Evolutionary conservation across 2,888 invertebrate genomes (phyloP), one percentile per base, ranked within the genome.

Genomic region (Rhagonycha fulva): DNA sequence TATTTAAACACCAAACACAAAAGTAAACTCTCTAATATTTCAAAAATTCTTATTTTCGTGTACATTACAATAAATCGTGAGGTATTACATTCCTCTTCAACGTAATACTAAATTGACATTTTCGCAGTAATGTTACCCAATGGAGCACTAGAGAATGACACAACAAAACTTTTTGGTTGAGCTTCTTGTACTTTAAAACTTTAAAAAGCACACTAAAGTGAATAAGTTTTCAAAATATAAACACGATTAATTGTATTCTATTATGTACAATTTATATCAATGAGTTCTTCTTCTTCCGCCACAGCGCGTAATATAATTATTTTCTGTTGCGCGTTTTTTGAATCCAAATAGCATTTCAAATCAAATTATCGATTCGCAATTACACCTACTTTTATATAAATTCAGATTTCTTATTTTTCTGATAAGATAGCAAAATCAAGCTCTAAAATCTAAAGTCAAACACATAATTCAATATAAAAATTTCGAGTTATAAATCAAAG

Each of bases 31-130:
- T 7, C 0, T 14, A 26, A 69, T 23, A 47, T 69, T 69, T 69
- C 47, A 69, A 30, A 30, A 32, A 47, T 47, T 23, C 23, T 30
- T 47, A 23, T 60, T 47, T 69, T 69, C 47, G 14, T 47, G 19
- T 30, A 24, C 69, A 69, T 69, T 69, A 69, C 69, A 69, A 69
- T 69, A 69, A 69, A 69, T 69, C 47, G 23, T 23, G 32, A 14
- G 69, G 23, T 69, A 47, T 69, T 69, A 32, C 69, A 47, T 69
- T 47, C 69, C 69, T 47, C 69, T 30, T 69, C 30, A 23, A 47
- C 30, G 69, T 69, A 47, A 69, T 32, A 69, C 47, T 69, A 69
- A 69, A 69, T 69, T 69, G 69, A 47, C 47, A 69, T 69, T 69
- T 69, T 69, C 69, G 30, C 47, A n/a, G 23, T 69, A 69, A 69